A percentile compares a stretch with the other conserved stretches of the same genome.
phyloP scores from a whole-genome alignment of 2,888 invertebrate species.

The Kuschelorhynchus macadamiae region DNA sequence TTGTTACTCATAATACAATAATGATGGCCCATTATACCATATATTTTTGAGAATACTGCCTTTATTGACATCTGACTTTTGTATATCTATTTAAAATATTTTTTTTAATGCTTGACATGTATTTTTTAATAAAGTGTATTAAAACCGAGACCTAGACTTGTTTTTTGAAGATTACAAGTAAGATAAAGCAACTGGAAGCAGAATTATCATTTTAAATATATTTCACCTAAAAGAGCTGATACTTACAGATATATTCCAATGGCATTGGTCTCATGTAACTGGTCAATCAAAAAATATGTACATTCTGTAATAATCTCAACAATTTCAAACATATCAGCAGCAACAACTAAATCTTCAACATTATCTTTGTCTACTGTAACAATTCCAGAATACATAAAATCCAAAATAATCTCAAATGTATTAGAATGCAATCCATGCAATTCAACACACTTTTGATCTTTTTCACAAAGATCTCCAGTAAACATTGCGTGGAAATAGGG shows the following conservation, averaged over 20 bases:
- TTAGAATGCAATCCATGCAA: conserved; percentile 83
- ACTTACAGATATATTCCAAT: conserved; percentile 79
- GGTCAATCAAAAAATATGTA: conserved; percentile 86
- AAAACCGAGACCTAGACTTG: too few species aligned
- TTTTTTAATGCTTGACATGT: too few species aligned
- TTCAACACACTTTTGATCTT: conserved; percentile 80
- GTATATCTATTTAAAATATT: too few species aligned
- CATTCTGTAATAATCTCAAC: conserved; percentile 87
- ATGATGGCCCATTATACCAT: too few species aligned
- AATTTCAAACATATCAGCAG: conserved; percentile 93
- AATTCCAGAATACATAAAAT: conserved; percentile 86
- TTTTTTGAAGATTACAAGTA: too few species aligned
- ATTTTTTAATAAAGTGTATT: too few species aligned
- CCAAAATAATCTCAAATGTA: conserved; percentile 82
- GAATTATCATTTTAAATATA: too few species aligned
- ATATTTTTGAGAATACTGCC: too few species aligned
- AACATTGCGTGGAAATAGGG: conserved; percentile 97
- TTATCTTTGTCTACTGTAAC: conserved; percentile 81
- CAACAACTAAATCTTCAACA: conserved; percentile 90
- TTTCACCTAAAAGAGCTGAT: too few species aligned
- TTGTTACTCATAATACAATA: too few species aligned
- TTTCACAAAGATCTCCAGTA: conserved; percentile 86
- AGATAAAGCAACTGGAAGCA: too few species aligned
- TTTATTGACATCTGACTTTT: too few species aligned
- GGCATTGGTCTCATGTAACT: conserved; percentile 89